Percentiles rank a stretch among this genome's conserved stretches.
These are phyloP conservation scores for Elephantulus edwardii DNA, from an alignment of 2,113 vertebrate species.

Conservation along the genomic window DNA sequence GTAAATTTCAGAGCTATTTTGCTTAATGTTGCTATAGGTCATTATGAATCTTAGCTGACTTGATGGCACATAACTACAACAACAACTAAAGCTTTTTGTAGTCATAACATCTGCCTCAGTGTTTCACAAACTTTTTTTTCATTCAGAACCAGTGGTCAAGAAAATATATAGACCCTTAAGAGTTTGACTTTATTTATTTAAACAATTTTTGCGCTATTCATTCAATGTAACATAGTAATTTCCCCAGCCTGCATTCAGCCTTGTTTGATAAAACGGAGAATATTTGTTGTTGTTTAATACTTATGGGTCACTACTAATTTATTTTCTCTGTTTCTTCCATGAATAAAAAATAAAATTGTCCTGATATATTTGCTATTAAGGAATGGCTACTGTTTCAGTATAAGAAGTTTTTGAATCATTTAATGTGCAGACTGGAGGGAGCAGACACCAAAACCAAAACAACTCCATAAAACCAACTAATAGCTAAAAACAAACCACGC, in stretches of 20 bases:
- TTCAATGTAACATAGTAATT: background rate
- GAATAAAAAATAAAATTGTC: background rate
- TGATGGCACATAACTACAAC: too few species aligned
- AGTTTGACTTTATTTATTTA: background rate
- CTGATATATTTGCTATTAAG: background rate
- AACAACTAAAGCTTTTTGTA: background rate
- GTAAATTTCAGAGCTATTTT: too few species aligned
- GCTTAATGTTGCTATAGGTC: too few species aligned
- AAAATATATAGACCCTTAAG: background rate
- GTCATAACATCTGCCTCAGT: background rate
- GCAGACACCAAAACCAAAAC: too few species aligned
- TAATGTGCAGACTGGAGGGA: background rate
- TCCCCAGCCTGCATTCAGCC: background rate
- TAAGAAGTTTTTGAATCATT: background rate
- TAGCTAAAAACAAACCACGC: too few species aligned
- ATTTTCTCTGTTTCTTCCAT: background rate
- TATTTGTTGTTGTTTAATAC: background rate
- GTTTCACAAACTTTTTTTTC: background rate
- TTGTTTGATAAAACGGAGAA: constrained; percentile 10
- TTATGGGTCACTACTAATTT: background rate
- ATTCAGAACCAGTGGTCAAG: background rate
- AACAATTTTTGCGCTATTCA: background rate
- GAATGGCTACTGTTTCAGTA: background rate
- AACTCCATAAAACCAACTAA: too few species aligned
- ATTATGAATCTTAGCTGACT: too few species aligned